A percentile compares a stretch with the other conserved stretches of the same genome.
These are phyloP conservation scores for Apoda limacodes DNA, from an alignment of 2,888 invertebrate genomes.

Conservation along the genomic window DNA sequence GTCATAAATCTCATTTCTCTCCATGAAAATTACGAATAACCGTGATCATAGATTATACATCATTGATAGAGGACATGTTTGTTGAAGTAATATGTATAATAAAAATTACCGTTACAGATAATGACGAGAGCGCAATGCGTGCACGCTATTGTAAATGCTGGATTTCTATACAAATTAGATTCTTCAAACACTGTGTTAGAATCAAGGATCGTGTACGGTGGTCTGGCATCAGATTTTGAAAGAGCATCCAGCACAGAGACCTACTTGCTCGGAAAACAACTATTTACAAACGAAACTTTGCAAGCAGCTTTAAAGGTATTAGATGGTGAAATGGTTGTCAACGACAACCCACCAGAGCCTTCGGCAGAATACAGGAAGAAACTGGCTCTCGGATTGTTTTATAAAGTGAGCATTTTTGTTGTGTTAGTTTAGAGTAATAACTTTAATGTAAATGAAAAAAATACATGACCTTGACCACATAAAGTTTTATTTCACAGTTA, in stretches of 20 bases:
- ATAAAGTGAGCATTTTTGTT: too few relatives aligned
- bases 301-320: slow-evolving; percentile 35
- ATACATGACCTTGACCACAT: too few relatives aligned
- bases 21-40: too few relatives aligned
- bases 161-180: slow-evolving; percentile 65
- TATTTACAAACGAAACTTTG: slow-evolving; percentile 46
- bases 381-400: slow-evolving; percentile 72
- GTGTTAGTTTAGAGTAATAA: too few relatives aligned
- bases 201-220: slow-evolving; percentile 68
- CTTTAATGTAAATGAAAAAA: too few relatives aligned
- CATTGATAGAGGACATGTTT: too few relatives aligned
- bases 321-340: slow-evolving; percentile 33
- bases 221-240: slow-evolving; percentile 49
- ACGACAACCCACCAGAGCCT: slow-evolving; percentile 64
- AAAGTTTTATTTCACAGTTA: too few relatives aligned
- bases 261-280: slow-evolving; percentile 44
- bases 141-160: slow-evolving; percentile 80
- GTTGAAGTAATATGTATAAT: too few relatives aligned
- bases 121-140: slow-evolving; percentile 79
- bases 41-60: too few relatives aligned
- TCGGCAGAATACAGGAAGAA: slow-evolving; percentile 69
- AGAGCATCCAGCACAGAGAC: slow-evolving; percentile 66
- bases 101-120: slow-evolving; percentile 56
- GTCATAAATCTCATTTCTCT: too few relatives aligned
- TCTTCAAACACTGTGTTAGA: slow-evolving; percentile 25